Evolutionary conservation across 2,797 vertebrate genomes (phyloP).

Genomic region (Pseudochromis fuscus): DNA sequence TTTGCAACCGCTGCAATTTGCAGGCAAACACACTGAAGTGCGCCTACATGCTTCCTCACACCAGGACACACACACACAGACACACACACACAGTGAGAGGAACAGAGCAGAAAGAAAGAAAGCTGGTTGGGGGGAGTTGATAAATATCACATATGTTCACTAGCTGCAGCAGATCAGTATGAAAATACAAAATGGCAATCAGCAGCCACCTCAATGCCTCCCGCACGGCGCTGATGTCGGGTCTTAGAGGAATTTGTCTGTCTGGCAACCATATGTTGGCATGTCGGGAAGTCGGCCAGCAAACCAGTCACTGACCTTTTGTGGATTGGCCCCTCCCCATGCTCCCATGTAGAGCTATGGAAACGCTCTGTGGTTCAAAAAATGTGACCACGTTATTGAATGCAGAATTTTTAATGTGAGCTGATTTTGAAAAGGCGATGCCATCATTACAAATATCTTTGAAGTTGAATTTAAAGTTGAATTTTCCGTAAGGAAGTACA

Average conservation of each 20-base stretch:
- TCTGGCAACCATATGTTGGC: slow-evolving; percentile 75
- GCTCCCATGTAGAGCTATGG: slow-evolving; percentile 18
- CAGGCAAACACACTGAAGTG: slow-evolving; percentile 12
- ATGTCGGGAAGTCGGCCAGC: slow-evolving; percentile 48
- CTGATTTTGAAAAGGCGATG: too few relatives aligned
- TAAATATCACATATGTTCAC: slow-evolving; percentile 82
- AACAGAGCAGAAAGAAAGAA: slow-evolving; percentile 4
- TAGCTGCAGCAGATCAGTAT: slow-evolving; percentile 69
- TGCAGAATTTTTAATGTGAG: slow-evolving; percentile 3
- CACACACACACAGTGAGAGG: background rate
- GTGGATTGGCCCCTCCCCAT: slow-evolving; percentile 1
- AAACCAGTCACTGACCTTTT: slow-evolving; percentile 56
- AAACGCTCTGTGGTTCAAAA: slow-evolving; percentile 24
- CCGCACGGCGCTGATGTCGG: slow-evolving; percentile 24
- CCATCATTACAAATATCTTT: too few relatives aligned
- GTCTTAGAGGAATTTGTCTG: slow-evolving; percentile 50
- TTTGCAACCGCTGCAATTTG: slow-evolving; percentile 11
- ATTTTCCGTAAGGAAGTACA: too few relatives aligned
- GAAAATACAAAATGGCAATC: slow-evolving; percentile 68
- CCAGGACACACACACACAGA: background rate
- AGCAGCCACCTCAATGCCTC: slow-evolving; percentile 10
- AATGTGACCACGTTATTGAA: slow-evolving; percentile 1
- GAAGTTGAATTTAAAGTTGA: too few relatives aligned
- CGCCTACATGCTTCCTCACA: slow-evolving; percentile 1
- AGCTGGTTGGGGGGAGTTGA: slow-evolving; percentile 36